Evolutionary conservation across 2,113 vertebrate genomes (phyloP).

Genomic region (Phoenicopterus ruber): DNA sequence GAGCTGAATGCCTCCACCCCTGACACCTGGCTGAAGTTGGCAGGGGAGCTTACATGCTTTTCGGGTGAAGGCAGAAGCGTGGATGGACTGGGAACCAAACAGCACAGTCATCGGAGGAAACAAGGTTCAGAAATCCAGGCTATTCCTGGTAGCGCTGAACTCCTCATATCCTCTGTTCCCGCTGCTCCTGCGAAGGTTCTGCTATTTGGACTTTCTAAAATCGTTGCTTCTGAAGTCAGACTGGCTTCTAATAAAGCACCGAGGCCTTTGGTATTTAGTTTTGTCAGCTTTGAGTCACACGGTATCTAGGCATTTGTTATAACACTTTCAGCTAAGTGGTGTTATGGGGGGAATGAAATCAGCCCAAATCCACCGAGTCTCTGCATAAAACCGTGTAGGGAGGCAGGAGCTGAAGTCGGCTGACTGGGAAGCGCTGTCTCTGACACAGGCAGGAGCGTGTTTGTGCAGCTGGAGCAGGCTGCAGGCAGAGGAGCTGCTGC

Average conservation of each 20-base stretch:
- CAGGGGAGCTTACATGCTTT: neutral
- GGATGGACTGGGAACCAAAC: neutral
- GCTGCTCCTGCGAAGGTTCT: neutral
- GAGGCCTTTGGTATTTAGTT: neutral
- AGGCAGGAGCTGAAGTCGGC: neutral
- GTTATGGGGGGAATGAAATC: neutral
- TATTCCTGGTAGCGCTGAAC: neutral
- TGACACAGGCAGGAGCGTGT: neutral
- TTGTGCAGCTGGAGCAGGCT: neutral
- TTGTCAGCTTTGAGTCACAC: slow-evolving; percentile 25
- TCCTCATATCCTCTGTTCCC: neutral
- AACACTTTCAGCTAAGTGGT: neutral
- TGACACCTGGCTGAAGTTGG: neutral
- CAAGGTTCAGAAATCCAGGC: neutral
- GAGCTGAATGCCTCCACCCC: neutral
- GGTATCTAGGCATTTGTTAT: neutral
- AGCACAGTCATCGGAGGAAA: neutral
- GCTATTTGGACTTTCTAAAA: neutral
- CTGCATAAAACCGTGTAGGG: neutral
- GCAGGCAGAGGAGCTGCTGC: slow-evolving; percentile 5
- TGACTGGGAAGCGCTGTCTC: neutral
- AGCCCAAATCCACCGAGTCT: neutral
- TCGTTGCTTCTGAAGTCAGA: neutral
- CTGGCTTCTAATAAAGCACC: neutral
- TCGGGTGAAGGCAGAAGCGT: neutral